phyloP scores from a whole-genome alignment of 2,888 invertebrate genomes.

The Trissolcus brochymenae region DNA sequence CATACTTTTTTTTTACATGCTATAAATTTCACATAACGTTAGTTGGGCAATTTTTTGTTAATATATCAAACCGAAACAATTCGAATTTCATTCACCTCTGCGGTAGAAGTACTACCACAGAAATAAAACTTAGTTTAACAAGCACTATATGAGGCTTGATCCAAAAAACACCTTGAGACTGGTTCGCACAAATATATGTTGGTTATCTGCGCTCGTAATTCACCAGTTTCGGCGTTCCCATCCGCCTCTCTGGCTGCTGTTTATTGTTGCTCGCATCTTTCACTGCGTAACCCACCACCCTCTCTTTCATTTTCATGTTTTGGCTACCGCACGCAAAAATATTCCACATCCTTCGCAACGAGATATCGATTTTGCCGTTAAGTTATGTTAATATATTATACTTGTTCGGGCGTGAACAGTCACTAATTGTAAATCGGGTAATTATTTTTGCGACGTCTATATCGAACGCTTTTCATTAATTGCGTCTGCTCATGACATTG shows the following conservation, averaged over 20 bases:
- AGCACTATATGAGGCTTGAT: constrained; percentile 30
- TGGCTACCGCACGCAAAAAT: constrained; percentile 43
- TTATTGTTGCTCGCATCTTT: constrained; percentile 57
- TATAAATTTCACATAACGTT: no score
- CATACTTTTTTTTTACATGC: no score
- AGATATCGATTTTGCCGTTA: constrained; percentile 34
- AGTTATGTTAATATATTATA: constrained; percentile 36
- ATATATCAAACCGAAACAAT: no score
- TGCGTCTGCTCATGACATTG: constrained; percentile 13
- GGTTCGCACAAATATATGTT: constrained; percentile 63
- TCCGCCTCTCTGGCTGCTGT: constrained; percentile 60
- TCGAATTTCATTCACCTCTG: background rate
- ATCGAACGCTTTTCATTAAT: constrained; percentile 17
- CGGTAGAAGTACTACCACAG: background rate
- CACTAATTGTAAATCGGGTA: constrained; percentile 22
- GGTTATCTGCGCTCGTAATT: constrained; percentile 67
- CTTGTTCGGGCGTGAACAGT: constrained; percentile 14
- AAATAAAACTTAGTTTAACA: constrained; percentile 16
- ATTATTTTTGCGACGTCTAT: constrained; percentile 21
- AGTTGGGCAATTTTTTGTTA: no score
- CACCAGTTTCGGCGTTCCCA: constrained; percentile 63
- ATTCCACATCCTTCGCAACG: constrained; percentile 40
- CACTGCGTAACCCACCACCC: constrained; percentile 33
- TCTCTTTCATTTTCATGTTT: constrained; percentile 46
- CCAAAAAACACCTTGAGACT: constrained; percentile 31